Evolutionary conservation across 2,113 vertebrate genomes (phyloP).

Genomic region (Oxyruncus cristatus): DNA sequence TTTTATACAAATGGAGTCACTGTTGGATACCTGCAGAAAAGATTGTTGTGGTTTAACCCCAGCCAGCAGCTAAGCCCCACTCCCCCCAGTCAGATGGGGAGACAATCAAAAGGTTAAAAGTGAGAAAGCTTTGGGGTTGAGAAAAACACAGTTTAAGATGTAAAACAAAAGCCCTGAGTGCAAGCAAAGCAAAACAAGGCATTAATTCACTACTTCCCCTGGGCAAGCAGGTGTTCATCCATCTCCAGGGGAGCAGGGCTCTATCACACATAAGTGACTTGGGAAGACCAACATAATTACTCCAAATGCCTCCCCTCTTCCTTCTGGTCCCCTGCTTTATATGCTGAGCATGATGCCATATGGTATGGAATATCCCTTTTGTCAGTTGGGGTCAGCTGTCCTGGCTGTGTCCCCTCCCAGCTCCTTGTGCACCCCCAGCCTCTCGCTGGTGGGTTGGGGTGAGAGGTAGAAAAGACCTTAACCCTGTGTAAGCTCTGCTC

Average conservation of each 20-base stretch:
- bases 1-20: background rate
- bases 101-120: background rate
- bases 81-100: background rate
- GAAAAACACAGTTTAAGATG: background rate
- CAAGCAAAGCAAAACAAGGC: background rate
- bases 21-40: background rate
- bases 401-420: background rate
- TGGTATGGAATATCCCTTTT: background rate
- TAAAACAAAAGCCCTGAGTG: background rate
- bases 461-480: background rate
- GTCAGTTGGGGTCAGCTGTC: background rate
- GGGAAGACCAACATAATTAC: background rate
- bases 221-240: background rate
- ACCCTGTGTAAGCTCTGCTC: background rate
- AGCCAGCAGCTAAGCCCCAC: background rate
- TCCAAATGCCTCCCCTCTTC: background rate
- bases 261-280: rapidly evolving
- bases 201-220: background rate
- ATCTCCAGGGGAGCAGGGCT: background rate
- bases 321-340: background rate
- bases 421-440: background rate
- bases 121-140: background rate
- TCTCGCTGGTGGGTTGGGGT: rapidly evolving
- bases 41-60: background rate
- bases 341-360: background rate